These are phyloP conservation scores for Cinara cedri DNA, from an alignment of 2,888 invertebrate genomes.

Conservation along the genomic window DNA sequence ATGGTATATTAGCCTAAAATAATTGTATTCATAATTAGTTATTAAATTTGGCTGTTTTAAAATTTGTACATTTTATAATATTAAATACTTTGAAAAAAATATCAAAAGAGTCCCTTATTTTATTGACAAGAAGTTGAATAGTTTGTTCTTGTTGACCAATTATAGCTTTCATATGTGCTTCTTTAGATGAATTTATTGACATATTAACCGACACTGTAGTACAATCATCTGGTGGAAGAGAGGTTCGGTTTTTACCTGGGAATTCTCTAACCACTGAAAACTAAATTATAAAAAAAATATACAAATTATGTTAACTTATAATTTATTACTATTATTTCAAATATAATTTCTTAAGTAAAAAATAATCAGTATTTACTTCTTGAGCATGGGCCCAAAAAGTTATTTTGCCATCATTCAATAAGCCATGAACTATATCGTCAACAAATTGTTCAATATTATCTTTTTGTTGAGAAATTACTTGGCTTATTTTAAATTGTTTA, in stretches of 20 bases:
- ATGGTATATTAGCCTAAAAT: constrained; percentile 3
- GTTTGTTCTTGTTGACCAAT: constrained; percentile 50
- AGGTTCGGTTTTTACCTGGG: constrained; percentile 7
- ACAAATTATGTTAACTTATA: not conserved
- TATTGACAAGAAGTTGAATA: constrained; percentile 39
- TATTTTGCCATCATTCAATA: constrained; percentile 34
- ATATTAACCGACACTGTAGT: not conserved
- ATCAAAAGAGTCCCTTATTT: constrained; percentile 40
- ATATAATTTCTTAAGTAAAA: not conserved
- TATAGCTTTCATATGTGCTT: constrained; percentile 45
- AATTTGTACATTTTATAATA: not conserved
- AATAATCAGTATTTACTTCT: constrained; percentile 22
- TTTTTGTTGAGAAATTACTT: constrained; percentile 31
- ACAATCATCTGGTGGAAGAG: constrained; percentile 2
- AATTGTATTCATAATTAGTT: not conserved
- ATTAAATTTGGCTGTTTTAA: not conserved
- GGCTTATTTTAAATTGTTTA: constrained; percentile 39
- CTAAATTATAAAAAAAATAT: constrained; percentile 21
- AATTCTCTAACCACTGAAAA: constrained; percentile 48
- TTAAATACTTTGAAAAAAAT: constrained; percentile 27
- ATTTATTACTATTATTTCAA: not conserved
- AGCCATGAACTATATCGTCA: constrained; percentile 34
- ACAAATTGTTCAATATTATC: constrained; percentile 30
- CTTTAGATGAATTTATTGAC: constrained; percentile 17
- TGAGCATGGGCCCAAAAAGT: constrained; percentile 48